Base-by-base conservation (phyloP, 1,140 invertebrate species). In the Chlorops oryzae region DNA sequence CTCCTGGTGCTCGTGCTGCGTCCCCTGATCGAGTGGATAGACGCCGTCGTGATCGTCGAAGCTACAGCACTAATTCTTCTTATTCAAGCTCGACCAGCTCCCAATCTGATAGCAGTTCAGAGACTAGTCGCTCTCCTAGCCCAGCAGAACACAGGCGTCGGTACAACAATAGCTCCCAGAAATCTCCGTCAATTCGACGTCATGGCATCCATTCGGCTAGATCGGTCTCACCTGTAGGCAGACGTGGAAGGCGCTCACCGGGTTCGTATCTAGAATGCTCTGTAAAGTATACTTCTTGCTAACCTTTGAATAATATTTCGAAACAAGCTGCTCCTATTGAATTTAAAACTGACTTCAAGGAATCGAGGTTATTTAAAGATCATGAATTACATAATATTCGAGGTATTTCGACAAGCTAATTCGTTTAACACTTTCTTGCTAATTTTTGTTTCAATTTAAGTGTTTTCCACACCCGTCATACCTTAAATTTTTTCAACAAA, bases 11-110 rank as follows among this genome's bases (percentile, higher is more conserved):
- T 24, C 73, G 77, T 0, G 68, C 71, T 24, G 44, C 32, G 5
- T 73, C 75, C 2, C 64, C 62, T 22, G 68, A 71, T 27, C 59
- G 57, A 0, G 58, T 59, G 3, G 62, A 65, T 0, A 58, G 63
- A 13, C 49, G 76, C 52, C 49, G 73, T 43, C 55, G 73, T 53
- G 65, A 70, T 32, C 61, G 76, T 5, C 61, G 76, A 10, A 72
- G 76, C 28, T 72, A 73, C 39, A 73, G 61, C 55, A 69, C 69
- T 21, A 77, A 77, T 17, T 86, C 87, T 47, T 88, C 86, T 41
- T 88, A 87, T 13, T 84, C 85, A 35, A 87, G 85, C 42, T 69
- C 68, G n/a, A 72, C 67, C 43, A 72, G 70, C 15, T 77, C 76
- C 23, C 70, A 73, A 42, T 76, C 75, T 41, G 68, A 69, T 35